Base-by-base conservation (phyloP, 2,888 invertebrate species). In the Drosophila pseudotalamancana region DNA sequence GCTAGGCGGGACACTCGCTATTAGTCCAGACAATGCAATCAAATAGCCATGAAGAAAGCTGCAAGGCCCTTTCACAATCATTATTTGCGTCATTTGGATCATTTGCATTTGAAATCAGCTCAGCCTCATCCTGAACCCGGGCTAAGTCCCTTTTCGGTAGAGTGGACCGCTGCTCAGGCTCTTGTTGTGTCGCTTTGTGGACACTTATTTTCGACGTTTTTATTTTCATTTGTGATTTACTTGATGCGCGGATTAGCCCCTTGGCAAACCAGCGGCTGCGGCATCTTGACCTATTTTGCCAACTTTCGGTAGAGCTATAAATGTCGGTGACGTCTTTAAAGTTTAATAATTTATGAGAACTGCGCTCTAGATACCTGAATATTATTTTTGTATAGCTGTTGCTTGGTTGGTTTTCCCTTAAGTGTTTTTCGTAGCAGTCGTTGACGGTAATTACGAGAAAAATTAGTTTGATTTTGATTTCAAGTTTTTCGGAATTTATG, bases 201-300 rank as follows among this genome's bases (percentile, higher is more conserved):
- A 82, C 84, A 87, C 77, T 73, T 63, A 75, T 63, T 70, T 79
- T 70, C 77, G 84, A 84, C 87, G 84, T 71, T 87, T 84, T 84
- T 84, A 86, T 84, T 86, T 84, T 84, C 85, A 72, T 86, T 84
- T 84, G 85, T 82, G 87, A 84, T 84, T 84, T 84, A 84, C 64
- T 79, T 78, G 81, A 66, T 54, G 73, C 80, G 66, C 46, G 77
- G 80, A 77, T 82, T 86, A 86, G 56, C 68, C 70, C 48, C 42
- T 29, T 6, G 43, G 19, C 29, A 19, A 45, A 45, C 25, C 21
- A 45, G 65, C 59, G 61, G 63, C 86, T 76, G 83, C 68, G 67
- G 48, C 83, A 59, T 76, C 81, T 83, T 83, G 83, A 83, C 83
- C 83, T 86, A 86, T 86, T 83, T 83, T 86, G 84, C 84, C 81